Evolutionary conservation across 2,888 invertebrate species (phyloP).

Genomic region (Lasioglossum zephyrum): DNA sequence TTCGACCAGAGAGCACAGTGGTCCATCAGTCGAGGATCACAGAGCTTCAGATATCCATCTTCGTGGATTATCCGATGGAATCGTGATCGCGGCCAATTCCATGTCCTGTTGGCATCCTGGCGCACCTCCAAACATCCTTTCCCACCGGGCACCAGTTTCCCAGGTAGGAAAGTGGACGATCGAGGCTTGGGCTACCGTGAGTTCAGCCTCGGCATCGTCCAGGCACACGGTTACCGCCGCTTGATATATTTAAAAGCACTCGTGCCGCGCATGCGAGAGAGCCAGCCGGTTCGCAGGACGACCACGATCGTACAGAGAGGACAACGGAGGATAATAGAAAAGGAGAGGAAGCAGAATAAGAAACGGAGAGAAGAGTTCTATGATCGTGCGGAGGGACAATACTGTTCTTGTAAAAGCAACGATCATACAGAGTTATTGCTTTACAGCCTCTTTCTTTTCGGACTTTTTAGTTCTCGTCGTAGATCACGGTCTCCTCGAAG

Average conservation of each 20-base stretch:
- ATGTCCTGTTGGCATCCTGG: background rate
- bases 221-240: slow-evolving; percentile 25
- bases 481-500: background rate
- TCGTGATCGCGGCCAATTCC: background rate
- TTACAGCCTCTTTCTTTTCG: background rate
- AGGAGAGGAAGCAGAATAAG: background rate
- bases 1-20: too few relatives aligned
- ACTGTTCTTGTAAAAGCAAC: background rate
- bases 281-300: slow-evolving; percentile 1
- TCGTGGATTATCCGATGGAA: background rate
- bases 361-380: background rate
- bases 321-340: background rate
- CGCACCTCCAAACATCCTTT: slow-evolving; percentile 32
- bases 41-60: background rate
- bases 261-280: slow-evolving; percentile 47
- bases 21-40: too few relatives aligned
- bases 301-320: background rate
- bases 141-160: slow-evolving; percentile 21
- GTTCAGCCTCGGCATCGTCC: slow-evolving; percentile 20
- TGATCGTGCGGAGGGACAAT: background rate
- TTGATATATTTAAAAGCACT: slow-evolving; percentile 54
- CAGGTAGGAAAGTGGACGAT: slow-evolving; percentile 1
- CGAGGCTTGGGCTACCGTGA: slow-evolving; percentile 11
- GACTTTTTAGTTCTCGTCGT: background rate
- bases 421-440: background rate